phyloP scores from a whole-genome alignment of 2,113 vertebrate species.

The Corythaeola cristata region DNA sequence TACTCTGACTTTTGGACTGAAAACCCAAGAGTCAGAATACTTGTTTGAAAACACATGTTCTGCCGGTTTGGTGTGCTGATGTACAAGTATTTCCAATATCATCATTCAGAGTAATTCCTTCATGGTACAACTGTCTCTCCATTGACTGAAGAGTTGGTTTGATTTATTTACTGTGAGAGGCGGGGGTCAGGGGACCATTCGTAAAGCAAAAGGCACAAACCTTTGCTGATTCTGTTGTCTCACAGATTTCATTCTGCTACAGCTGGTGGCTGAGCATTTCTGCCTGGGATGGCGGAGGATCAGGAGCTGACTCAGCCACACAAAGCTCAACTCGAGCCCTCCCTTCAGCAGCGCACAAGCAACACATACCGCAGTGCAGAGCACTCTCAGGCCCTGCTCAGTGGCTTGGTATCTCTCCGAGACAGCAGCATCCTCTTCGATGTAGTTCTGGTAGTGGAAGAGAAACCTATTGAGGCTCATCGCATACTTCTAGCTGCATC shows the following conservation, averaged over 20 bases:
- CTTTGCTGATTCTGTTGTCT: conserved; percentile 28
- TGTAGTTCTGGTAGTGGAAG: conserved; percentile 91
- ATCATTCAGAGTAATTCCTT: background rate
- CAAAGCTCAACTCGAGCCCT: conserved; percentile 54
- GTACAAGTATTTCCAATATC: background rate
- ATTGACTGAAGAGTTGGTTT: background rate
- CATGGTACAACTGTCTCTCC: background rate
- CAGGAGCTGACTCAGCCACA: conserved; percentile 68
- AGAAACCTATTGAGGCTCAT: conserved; percentile 87
- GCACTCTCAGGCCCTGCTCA: conserved; percentile 88
- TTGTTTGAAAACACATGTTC: background rate
- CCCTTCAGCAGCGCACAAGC: conserved; percentile 70
- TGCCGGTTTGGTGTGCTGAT: background rate
- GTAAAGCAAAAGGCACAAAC: conserved; percentile 20
- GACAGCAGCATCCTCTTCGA: conserved; percentile 89
- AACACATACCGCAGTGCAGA: conserved; percentile 83
- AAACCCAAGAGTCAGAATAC: background rate
- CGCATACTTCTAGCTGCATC: conserved; percentile 93
- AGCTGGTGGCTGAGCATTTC: conserved; percentile 32
- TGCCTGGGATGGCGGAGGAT: conserved; percentile 83
- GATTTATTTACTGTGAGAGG: background rate
- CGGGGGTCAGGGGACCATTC: background rate
- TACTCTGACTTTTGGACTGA: background rate
- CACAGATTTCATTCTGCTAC: conserved; percentile 46
- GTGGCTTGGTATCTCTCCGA: conserved; percentile 85